Evolutionary conservation across 2,888 invertebrate species (phyloP).

Genomic region (Anticlea derivata): DNA sequence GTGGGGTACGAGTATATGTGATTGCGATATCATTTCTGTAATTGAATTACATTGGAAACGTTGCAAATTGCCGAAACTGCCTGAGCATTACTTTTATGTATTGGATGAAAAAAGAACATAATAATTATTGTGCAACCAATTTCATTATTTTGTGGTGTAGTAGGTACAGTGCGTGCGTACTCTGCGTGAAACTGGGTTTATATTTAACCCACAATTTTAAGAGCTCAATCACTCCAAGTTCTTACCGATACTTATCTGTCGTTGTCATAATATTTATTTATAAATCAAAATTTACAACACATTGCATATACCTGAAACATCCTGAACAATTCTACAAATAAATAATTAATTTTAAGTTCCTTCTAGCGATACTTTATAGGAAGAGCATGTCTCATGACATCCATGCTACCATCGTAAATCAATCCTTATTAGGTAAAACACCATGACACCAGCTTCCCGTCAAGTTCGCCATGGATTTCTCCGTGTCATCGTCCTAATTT

Average conservation of each 20-base stretch:
- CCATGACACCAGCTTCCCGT: constrained; percentile 44
- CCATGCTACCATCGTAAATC: constrained; percentile 25
- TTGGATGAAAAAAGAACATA: neutral
- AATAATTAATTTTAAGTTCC: too few relatives aligned
- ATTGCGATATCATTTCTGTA: constrained; percentile 7
- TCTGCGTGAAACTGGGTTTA: too few relatives aligned
- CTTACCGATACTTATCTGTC: too few relatives aligned
- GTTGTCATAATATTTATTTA: too few relatives aligned
- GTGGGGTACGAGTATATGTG: neutral
- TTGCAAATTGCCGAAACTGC: constrained; percentile 6
- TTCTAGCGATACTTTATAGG: too few relatives aligned
- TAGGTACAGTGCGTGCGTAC: too few relatives aligned
- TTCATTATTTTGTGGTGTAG: too few relatives aligned
- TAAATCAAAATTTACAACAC: too few relatives aligned
- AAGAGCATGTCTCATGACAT: neutral
- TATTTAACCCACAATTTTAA: too few relatives aligned
- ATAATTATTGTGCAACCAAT: neutral
- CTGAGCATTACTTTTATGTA: constrained; percentile 3
- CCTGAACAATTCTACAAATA: too few relatives aligned
- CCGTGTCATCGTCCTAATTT: constrained; percentile 70
- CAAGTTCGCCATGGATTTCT: constrained; percentile 46
- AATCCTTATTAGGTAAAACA: constrained; percentile 48
- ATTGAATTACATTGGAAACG: constrained; percentile 17
- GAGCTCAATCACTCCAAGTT: too few relatives aligned
- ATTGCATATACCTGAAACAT: too few relatives aligned